Percentiles rank a stretch among this genome's conserved stretches.
Conservation (phyloP, 2,113 vertebrate species). For the Osmerus mordax region DNA sequence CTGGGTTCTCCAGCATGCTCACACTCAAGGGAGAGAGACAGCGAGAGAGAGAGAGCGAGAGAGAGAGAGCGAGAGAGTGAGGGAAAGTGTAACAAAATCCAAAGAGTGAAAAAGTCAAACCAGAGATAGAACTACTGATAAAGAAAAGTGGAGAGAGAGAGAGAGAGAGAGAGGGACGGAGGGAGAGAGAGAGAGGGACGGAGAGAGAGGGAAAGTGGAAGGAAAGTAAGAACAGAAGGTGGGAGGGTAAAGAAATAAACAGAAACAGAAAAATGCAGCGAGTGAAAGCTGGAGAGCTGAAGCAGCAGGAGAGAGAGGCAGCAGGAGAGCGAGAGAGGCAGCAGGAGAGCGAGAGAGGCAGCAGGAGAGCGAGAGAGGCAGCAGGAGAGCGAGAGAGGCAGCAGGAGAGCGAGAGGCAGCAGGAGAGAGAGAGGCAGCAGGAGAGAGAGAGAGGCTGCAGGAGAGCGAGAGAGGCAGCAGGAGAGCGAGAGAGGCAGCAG, state of each 20-base stretch:
- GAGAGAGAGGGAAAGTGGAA: not conserved
- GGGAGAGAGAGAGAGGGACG: not conserved
- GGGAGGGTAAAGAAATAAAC: not conserved
- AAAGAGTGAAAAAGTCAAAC: not conserved
- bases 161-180: constrained; percentile 4
- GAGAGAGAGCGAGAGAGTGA: constrained; percentile 1
- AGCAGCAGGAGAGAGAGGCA: constrained; percentile 27
- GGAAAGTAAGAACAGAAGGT: not conserved
- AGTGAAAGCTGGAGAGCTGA: not conserved
- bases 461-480: not conserved
- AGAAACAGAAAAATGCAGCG: not conserved
- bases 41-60: constrained; percentile 9
- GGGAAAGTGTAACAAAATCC: too few species aligned
- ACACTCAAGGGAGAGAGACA: constrained; percentile 11
- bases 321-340: constrained; percentile 2
- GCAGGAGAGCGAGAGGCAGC: constrained; percentile 9
- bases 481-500: constrained; percentile 29
- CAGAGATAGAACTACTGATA: too few species aligned
- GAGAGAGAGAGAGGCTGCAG: not conserved
- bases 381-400: constrained; percentile 29
- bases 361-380: not conserved
- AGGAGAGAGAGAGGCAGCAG: constrained; percentile 24
- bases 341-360: constrained; percentile 14
- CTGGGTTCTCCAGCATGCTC: constrained; percentile 39
- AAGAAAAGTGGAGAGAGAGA: constrained; percentile 33